These are phyloP conservation scores for Macrosteles quadrilineatus DNA, from an alignment of 1,140 invertebrate species.

Conservation along the genomic window DNA sequence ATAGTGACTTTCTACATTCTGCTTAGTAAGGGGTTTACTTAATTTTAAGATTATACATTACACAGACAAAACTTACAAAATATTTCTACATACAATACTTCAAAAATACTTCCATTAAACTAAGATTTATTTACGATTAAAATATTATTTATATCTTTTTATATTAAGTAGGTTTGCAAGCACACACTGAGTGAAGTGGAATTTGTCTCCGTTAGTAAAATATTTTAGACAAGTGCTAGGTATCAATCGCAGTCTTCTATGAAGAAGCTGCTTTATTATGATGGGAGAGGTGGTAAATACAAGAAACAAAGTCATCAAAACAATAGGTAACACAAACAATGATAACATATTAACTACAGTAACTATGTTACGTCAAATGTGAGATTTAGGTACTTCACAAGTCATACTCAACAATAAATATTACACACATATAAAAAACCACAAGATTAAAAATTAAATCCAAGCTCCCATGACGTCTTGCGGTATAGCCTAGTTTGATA, in stretches of 20 bases:
- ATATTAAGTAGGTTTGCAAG: not conserved
- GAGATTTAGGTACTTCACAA: too few species aligned
- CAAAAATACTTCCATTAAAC: conserved; percentile 21
- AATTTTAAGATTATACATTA: not conserved
- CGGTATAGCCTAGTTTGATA: conserved; percentile 12
- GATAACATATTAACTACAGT: too few species aligned
- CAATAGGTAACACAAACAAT: too few species aligned
- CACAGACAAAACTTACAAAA: conserved; percentile 24
- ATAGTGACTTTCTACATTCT: not conserved
- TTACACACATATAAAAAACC: too few species aligned
- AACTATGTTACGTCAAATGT: too few species aligned
- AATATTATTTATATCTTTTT: conserved; percentile 2
- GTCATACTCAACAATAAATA: too few species aligned
- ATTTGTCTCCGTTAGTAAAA: not conserved
- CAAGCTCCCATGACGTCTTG: conserved; percentile 1
- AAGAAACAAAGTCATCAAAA: too few species aligned
- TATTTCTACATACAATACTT: conserved; percentile 12
- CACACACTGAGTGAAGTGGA: not conserved
- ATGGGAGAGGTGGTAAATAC: not conserved
- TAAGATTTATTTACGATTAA: not conserved
- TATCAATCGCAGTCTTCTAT: conserved; percentile 17
- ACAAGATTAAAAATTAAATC: too few species aligned
- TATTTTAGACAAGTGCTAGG: not conserved
- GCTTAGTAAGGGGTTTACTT: not conserved
- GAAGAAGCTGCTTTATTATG: conserved; percentile 18